Evolutionary conservation across 2,888 invertebrate species (phyloP).

Genomic region (Horisme vitalbata): DNA sequence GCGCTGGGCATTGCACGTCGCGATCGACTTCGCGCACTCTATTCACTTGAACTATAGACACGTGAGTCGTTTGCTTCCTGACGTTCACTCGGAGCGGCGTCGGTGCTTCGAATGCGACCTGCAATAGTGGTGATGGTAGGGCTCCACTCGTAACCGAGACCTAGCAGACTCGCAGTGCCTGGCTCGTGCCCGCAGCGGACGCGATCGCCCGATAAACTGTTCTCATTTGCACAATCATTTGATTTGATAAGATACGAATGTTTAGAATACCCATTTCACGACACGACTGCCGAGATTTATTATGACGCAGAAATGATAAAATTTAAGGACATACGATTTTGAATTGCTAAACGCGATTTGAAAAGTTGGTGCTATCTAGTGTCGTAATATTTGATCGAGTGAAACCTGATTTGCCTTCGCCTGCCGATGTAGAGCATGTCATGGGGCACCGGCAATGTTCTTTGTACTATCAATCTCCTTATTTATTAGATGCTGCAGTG

Average conservation of each 20-base stretch:
- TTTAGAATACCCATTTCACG: slow-evolving; percentile 69
- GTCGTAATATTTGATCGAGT: slow-evolving; percentile 45
- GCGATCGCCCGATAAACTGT: slow-evolving; percentile 62
- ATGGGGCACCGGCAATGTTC: slow-evolving; percentile 22
- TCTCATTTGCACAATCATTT: slow-evolving; percentile 75
- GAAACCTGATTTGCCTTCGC: slow-evolving; percentile 39
- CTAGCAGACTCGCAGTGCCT: slow-evolving; percentile 43
- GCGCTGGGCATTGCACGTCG: slow-evolving; percentile 77
- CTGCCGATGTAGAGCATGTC: too few species aligned
- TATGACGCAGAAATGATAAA: slow-evolving; percentile 57
- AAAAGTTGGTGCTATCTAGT: slow-evolving; percentile 25
- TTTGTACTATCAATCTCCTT: slow-evolving; percentile 44
- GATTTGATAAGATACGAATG: slow-evolving; percentile 74
- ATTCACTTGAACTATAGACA: slow-evolving; percentile 75
- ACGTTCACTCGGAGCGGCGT: slow-evolving; percentile 76
- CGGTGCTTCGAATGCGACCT: slow-evolving; percentile 69
- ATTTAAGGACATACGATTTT: slow-evolving; percentile 41
- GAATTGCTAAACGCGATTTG: slow-evolving; percentile 19
- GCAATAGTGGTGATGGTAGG: slow-evolving; percentile 65
- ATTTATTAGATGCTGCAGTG: slow-evolving; percentile 38
- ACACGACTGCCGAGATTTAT: slow-evolving; percentile 70
- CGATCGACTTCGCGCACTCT: slow-evolving; percentile 76
- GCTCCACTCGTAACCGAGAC: slow-evolving; percentile 49
- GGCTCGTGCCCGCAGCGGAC: slow-evolving; percentile 46
- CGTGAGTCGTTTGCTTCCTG: slow-evolving; percentile 70